phyloP scores from a whole-genome alignment of 2,113 vertebrate genomes.

The Gopherus flavomarginatus region DNA sequence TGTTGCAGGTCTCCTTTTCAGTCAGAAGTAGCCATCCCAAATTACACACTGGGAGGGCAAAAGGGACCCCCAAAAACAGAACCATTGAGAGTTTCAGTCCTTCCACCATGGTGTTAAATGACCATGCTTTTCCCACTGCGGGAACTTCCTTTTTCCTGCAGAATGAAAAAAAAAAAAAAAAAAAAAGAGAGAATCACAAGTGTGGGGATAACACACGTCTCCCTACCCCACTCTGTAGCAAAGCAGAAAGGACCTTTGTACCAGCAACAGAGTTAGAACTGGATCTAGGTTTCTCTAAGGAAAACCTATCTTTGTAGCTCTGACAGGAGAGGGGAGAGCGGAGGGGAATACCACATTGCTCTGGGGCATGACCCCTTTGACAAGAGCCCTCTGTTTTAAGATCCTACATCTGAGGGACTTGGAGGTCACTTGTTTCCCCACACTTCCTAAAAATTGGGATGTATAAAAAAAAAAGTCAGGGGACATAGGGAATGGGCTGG shows the following conservation, averaged over 20 bases:
- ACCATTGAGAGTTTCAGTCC: neutral
- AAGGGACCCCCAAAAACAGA: neutral
- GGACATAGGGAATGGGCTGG: neutral
- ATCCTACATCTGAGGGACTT: neutral
- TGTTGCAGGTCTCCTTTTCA: neutral
- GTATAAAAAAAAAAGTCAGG: neutral
- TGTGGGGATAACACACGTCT: neutral
- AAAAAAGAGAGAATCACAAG: neutral
- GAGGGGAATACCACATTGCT: neutral
- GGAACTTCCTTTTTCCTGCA: constrained; percentile 91
- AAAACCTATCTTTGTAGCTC: neutral
- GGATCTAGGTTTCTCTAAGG: neutral
- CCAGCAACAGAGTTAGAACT: neutral
- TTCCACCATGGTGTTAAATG: constrained; percentile 77
- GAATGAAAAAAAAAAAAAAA: constrained; percentile 69
- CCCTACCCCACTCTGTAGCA: neutral
- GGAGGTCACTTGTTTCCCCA: neutral
- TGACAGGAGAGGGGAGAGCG: neutral
- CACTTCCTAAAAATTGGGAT: accelerated
- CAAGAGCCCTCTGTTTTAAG: neutral
- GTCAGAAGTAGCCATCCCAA: constrained; percentile 1
- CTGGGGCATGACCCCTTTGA: neutral
- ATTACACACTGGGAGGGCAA: neutral
- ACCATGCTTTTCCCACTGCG: constrained; percentile 90
- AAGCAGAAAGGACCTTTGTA: neutral